Percentiles rank a stretch among this genome's conserved stretches.
These are phyloP conservation scores for Otus sunia DNA, from an alignment of 2,113 vertebrate species.

Conservation along the genomic window DNA sequence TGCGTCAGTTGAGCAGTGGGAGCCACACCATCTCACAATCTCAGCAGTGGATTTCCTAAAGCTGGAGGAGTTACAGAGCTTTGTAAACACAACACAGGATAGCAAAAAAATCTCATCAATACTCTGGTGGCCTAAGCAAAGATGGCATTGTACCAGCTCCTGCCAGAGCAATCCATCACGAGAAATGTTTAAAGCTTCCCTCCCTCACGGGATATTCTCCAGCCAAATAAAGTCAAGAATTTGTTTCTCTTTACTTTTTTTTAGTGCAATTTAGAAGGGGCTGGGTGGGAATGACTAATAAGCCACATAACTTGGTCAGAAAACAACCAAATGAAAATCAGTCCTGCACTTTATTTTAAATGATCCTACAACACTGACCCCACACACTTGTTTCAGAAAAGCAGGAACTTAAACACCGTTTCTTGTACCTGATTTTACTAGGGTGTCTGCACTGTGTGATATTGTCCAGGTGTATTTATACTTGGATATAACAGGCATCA, in stretches of 20 bases:
- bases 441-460: not conserved
- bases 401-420: not conserved
- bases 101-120: not conserved
- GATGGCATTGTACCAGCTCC: slow-evolving; percentile 30
- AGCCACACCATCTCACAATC: not conserved
- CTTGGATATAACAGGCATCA: not conserved
- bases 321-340: not conserved
- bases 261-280: not conserved
- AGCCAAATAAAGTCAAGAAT: slow-evolving; percentile 64
- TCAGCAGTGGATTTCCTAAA: not conserved
- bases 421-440: not conserved
- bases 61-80: not conserved
- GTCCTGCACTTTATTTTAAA: not conserved
- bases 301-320: not conserved
- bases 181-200: not conserved
- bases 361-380: not conserved
- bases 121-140: not conserved
- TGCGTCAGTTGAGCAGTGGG: not conserved
- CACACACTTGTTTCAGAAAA: not conserved
- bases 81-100: not conserved
- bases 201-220: not conserved
- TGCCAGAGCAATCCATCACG: not conserved
- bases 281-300: not conserved
- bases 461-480: not conserved
- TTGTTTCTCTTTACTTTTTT: not conserved